Percentiles rank a stretch among this genome's conserved stretches.
These are phyloP conservation scores for Neolamprologus devosi DNA, from an alignment of 2,113 vertebrate genomes.

Conservation along the genomic window DNA sequence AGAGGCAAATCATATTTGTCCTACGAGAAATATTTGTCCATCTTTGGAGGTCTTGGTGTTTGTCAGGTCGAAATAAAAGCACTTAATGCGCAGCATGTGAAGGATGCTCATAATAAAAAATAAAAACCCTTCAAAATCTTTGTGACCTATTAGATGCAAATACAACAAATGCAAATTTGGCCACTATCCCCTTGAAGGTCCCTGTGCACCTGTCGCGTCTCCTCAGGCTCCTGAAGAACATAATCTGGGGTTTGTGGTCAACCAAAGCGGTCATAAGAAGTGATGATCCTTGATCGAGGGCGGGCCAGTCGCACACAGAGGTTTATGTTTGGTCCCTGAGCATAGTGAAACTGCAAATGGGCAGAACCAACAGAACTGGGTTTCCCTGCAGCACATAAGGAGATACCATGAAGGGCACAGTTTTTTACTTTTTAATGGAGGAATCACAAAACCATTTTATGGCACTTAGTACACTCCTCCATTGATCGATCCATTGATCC, in stretches of 20 bases:
- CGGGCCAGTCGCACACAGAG: not conserved
- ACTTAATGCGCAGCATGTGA: not conserved
- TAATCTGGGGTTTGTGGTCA: not conserved
- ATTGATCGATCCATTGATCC: not conserved
- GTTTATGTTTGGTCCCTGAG: not conserved
- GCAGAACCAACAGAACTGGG: not conserved
- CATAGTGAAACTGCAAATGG: not conserved
- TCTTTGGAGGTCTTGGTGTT: not conserved
- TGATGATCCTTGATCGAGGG: not conserved
- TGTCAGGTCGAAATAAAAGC: not conserved
- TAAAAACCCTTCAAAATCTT: not conserved
- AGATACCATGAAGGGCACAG: not conserved
- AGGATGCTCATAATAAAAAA: not conserved
- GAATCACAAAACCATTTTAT: not conserved
- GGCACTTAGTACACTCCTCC: not conserved
- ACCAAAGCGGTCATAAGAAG: not conserved
- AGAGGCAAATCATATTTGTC: not conserved
- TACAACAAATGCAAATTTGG: not conserved
- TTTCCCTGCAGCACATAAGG: not conserved
- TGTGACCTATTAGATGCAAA: not conserved
- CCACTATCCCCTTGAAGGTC: not conserved
- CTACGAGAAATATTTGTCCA: not conserved
- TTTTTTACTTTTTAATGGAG: not conserved
- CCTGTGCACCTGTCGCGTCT: not conserved
- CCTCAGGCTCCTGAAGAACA: not conserved